Base-by-base conservation (phyloP, 2,888 invertebrate species). In the Phrixothrix hirtus region DNA sequence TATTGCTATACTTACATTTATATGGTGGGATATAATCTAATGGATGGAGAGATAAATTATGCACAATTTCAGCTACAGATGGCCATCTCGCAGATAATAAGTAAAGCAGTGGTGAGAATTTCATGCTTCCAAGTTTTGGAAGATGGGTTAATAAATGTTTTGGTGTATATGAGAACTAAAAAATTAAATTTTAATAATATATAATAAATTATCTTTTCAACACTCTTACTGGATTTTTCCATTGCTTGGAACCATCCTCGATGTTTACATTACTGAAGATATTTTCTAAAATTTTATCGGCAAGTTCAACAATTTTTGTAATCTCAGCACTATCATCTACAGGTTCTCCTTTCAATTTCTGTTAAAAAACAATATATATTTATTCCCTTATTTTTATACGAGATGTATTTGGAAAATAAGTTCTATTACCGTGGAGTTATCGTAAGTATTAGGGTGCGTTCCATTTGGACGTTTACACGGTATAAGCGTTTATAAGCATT, bases 301-400 rank as follows among this genome's bases (percentile, higher is more conserved):
- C 36, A 0, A 86, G 84, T 9, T 77, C 75, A 0, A 83, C 60
- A 3, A 91, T 78, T n/a, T 78, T 79, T 58, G 85, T 82, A 0
- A 89, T 66, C 46, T 84, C 82, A 45, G 79, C 80, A 1, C 77
- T 67, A 61, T 90, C 87, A 64, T 90, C 83, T 0, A 85, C 78
- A 57, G 78, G 70, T 64, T 83, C 76, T 37, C 80, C 75, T 36
- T 75, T 79, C 14, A 87, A 68, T 78, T 87, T 86, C 78, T n/a
- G n/a, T n/a, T n/a, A n/a, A n/a, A n/a, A n/a, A n/a, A n/a, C n/a
- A n/a, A n/a, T n/a, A n/a, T n/a, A n/a, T n/a, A n/a, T n/a, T n/a
- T n/a, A n/a, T n/a, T n/a, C n/a, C n/a, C n/a, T n/a, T n/a, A n/a
- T n/a, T n/a, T n/a, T n/a, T n/a, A n/a, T n/a, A n/a, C n/a, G n/a